These are phyloP conservation scores for Sinosuthora webbiana DNA, from an alignment of 2,113 vertebrate genomes.

Conservation along the genomic window DNA sequence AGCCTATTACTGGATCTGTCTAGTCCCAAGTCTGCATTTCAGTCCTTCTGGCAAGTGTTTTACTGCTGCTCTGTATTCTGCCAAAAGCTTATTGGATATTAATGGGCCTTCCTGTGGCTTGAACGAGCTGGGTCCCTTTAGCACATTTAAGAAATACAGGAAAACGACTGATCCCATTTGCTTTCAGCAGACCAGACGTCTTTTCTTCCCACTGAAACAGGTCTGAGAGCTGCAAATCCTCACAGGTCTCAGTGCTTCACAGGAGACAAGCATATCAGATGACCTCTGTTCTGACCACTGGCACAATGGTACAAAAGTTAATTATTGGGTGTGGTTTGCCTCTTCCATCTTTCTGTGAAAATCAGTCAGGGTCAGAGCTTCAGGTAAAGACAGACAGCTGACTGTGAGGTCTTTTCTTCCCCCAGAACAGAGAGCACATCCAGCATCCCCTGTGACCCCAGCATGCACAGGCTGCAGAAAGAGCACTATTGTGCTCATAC, in stretches of 20 bases:
- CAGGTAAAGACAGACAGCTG: background rate
- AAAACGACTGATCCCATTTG: conserved; percentile 50
- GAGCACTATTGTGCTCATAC: background rate
- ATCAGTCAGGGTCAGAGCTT: conserved; percentile 7
- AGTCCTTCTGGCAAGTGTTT: background rate
- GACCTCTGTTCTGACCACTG: conserved; percentile 49
- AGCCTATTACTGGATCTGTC: background rate
- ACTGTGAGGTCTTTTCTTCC: background rate
- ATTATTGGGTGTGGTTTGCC: conserved; percentile 10
- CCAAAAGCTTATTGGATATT: conserved; percentile 43
- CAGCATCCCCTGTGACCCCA: background rate
- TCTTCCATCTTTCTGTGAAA: conserved; percentile 43
- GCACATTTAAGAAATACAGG: conserved; percentile 23
- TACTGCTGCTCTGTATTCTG: conserved; percentile 1
- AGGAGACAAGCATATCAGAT: conserved; percentile 2
- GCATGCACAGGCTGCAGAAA: background rate
- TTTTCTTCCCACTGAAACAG: conserved; percentile 32
- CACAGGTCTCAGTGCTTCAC: background rate
- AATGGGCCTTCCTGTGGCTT: conserved; percentile 33
- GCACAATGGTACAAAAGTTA: conserved; percentile 47
- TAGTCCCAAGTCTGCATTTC: background rate
- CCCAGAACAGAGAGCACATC: background rate
- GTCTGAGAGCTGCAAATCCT: conserved; percentile 10
- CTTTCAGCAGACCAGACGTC: background rate
- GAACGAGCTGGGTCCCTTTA: conserved; percentile 12